phyloP scores from a whole-genome alignment of 2,113 vertebrate species.

The Hippocampus abdominalis region DNA sequence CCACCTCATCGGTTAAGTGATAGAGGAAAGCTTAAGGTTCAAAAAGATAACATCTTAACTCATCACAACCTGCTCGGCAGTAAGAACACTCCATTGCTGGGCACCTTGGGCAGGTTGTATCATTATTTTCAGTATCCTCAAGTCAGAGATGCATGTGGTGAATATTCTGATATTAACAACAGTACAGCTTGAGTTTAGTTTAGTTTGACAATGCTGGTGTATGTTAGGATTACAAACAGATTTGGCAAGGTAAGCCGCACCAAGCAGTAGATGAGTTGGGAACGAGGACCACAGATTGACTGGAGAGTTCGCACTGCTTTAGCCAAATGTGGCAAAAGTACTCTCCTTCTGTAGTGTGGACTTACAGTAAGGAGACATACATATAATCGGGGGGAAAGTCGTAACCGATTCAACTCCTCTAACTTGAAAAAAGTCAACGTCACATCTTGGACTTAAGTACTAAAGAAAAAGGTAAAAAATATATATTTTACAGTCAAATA shows the following conservation, averaged over 20 bases:
- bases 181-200: neutral
- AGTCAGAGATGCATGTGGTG: neutral
- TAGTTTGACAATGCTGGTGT: slow-evolving; percentile 12
- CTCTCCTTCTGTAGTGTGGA: neutral
- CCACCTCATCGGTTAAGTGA: slow-evolving; percentile 38
- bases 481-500: neutral
- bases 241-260: slow-evolving; percentile 50
- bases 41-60: slow-evolving; percentile 42
- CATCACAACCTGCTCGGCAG: slow-evolving; percentile 14
- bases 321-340: neutral
- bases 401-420: neutral
- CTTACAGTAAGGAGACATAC: neutral
- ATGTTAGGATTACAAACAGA: slow-evolving; percentile 52
- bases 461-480: neutral
- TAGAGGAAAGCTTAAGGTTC: slow-evolving; percentile 54
- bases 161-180: neutral
- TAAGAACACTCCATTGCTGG: slow-evolving; percentile 14
- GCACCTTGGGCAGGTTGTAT: neutral
- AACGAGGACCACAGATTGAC: neutral
- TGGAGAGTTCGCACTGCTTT: neutral
- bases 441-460: neutral
- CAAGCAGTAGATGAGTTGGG: neutral
- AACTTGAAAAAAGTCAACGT: neutral
- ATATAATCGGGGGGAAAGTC: neutral
- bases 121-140: neutral